A percentile compares a stretch with the other conserved stretches of the same genome.
Evolutionary conservation across 2,888 invertebrate genomes (phyloP).

Genomic region (Epiblema foenella): DNA sequence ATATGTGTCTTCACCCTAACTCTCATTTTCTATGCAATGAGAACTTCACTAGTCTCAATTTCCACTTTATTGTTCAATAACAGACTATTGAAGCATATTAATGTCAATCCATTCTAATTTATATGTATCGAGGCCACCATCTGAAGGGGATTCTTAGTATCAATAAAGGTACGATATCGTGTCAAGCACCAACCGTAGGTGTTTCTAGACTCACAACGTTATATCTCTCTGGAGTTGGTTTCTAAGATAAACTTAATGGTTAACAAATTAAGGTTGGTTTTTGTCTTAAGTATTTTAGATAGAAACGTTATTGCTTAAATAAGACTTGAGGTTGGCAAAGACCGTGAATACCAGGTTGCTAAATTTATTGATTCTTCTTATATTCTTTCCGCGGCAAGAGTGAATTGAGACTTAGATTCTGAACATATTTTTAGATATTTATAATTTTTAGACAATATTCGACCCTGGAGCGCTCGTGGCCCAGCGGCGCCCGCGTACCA

Average conservation of each 20-base stretch:
- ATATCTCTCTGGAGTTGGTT: background rate
- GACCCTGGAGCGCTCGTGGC: no score
- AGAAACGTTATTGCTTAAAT: background rate
- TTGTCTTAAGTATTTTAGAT: background rate
- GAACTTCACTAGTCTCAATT: no score
- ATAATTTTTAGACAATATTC: no score
- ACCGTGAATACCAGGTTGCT: background rate
- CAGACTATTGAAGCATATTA: constrained; percentile 1
- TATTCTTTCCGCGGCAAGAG: background rate
- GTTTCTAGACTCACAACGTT: background rate
- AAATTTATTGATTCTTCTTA: background rate
- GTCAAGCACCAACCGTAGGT: constrained; percentile 15
- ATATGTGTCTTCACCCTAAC: no score
- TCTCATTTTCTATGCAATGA: no score
- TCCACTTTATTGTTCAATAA: no score
- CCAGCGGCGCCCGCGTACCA: no score
- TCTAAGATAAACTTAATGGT: background rate
- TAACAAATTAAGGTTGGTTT: background rate
- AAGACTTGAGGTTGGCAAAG: background rate
- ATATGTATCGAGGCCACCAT: constrained; percentile 20
- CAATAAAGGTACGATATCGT: constrained; percentile 16
- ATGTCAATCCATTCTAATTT: constrained; percentile 19
- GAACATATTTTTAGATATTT: no score
- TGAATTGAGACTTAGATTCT: background rate
- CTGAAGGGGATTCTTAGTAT: constrained; percentile 13